Evolutionary conservation across 2,113 vertebrate species (phyloP).

Genomic region (Isurus oxyrinchus): DNA sequence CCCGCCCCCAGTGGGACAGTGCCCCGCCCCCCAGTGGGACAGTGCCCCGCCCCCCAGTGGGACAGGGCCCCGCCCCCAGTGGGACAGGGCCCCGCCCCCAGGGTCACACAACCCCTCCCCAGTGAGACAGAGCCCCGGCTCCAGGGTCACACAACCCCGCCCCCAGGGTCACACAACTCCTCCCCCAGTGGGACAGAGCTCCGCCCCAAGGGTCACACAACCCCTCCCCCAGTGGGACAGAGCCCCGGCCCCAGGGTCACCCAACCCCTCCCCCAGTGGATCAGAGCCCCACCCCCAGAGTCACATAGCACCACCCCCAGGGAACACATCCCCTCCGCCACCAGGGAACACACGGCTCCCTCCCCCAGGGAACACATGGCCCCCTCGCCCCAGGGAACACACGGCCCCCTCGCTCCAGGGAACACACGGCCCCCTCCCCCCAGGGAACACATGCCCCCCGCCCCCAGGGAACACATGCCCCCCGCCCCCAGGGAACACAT

Average conservation of each 20-base stretch:
- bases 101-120: too few relatives aligned
- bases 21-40: not conserved
- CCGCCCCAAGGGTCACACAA: not conserved
- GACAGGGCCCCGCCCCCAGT: too few relatives aligned
- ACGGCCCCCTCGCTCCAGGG: too few relatives aligned
- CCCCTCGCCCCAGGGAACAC: not conserved
- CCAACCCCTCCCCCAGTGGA: too few relatives aligned
- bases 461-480: not conserved
- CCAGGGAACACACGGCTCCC: not conserved
- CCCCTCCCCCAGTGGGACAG: not conserved
- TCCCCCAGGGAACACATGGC: too few relatives aligned
- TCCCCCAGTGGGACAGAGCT: too few relatives aligned
- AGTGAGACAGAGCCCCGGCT: not conserved
- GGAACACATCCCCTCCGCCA: not conserved
- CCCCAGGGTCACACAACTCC: too few relatives aligned
- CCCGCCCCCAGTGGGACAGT: not conserved
- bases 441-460: not conserved
- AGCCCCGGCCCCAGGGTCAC: not conserved
- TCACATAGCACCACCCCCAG: too few relatives aligned
- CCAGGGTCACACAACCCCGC: not conserved
- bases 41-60: too few relatives aligned
- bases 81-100: too few relatives aligned
- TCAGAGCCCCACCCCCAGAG: too few relatives aligned
- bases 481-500: not conserved
- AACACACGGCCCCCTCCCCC: not conserved